Conservation (phyloP, 2,113 vertebrate genomes). For the Indri indri region DNA sequence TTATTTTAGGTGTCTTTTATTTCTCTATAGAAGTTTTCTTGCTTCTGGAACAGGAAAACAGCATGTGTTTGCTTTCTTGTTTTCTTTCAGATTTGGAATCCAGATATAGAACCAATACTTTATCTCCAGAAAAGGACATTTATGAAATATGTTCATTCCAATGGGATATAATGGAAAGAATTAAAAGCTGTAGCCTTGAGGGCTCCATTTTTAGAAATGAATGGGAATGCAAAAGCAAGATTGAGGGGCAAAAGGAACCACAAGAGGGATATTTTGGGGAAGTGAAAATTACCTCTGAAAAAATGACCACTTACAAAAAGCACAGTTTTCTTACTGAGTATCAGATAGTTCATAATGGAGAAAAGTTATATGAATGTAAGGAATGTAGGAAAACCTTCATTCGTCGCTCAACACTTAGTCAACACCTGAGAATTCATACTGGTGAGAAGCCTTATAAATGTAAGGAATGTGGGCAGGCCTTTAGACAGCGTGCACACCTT, state of each 20-base stretch:
- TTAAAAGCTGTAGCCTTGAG: slow-evolving; percentile 48
- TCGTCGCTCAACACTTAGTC: slow-evolving; percentile 75
- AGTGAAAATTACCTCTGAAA: slow-evolving; percentile 59
- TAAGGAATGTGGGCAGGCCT: slow-evolving; percentile 77
- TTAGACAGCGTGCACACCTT: slow-evolving; percentile 76
- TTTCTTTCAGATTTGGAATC: slow-evolving; percentile 71
- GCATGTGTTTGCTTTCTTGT: slow-evolving; percentile 33
- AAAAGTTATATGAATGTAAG: slow-evolving; percentile 75
- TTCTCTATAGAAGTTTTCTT: slow-evolving; percentile 18
- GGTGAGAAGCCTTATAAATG: slow-evolving; percentile 79
- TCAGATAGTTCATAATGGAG: slow-evolving; percentile 70
- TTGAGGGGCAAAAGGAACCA: slow-evolving; percentile 29
- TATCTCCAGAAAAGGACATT: slow-evolving; percentile 65
- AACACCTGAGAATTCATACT: slow-evolving; percentile 77
- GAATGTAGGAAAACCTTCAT: slow-evolving; percentile 77
- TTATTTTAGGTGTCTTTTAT: slow-evolving; percentile 21
- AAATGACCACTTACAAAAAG: slow-evolving; percentile 55
- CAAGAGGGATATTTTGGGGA: slow-evolving; percentile 47
- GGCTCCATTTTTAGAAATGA: slow-evolving; percentile 56
- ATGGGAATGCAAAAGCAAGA: slow-evolving; percentile 54
- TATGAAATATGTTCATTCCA: slow-evolving; percentile 70
- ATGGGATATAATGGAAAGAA: slow-evolving; percentile 66
- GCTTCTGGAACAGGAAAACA: not conserved
- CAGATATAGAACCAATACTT: slow-evolving; percentile 27
- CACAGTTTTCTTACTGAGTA: slow-evolving; percentile 70